Percentiles rank a stretch among this genome's conserved stretches.
Conservation (phyloP, 1,140 invertebrate genomes). For the Brachionus rotundiformis region DNA sequence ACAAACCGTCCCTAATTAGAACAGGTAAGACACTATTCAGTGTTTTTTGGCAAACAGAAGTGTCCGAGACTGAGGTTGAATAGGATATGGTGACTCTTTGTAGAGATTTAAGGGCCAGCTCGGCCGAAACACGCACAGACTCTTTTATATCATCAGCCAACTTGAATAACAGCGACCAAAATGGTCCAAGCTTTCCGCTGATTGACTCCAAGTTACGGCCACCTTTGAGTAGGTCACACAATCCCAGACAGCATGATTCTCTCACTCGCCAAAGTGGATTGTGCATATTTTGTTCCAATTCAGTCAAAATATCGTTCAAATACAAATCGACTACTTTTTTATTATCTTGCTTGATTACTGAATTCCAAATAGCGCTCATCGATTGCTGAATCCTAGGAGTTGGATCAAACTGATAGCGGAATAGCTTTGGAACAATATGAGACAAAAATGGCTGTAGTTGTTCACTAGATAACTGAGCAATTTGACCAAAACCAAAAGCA, state of each 20-base stretch:
- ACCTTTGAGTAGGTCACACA: conserved; percentile 50
- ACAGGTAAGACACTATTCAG: conserved; percentile 77
- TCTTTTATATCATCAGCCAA: conserved; percentile 58
- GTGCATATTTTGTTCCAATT: conserved; percentile 78
- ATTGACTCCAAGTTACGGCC: conserved; percentile 17
- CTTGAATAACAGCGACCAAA: conserved; percentile 28
- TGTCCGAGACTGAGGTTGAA: conserved; percentile 67
- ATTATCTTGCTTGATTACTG: conserved; percentile 79
- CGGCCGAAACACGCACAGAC: conserved; percentile 76
- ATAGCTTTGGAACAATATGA: conserved; percentile 82
- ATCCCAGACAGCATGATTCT: conserved; percentile 72
- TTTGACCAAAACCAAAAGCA: conserved; percentile 55
- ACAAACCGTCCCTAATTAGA: conserved; percentile 76
- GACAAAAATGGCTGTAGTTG: conserved; percentile 78
- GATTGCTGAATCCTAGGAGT: conserved; percentile 84
- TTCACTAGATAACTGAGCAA: conserved; percentile 59
- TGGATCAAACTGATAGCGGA: conserved; percentile 81
- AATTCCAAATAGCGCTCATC: conserved; percentile 87
- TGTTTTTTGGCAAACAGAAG: conserved; percentile 76
- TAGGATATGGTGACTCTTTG: conserved; percentile 71
- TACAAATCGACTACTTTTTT: conserved; percentile 82
- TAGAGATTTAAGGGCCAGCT: conserved; percentile 74
- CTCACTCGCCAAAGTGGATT: conserved; percentile 81
- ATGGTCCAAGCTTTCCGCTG: conserved; percentile 9
- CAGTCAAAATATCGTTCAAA: conserved; percentile 80